These are phyloP conservation scores for Nomada ruficornis DNA, from an alignment of 2,888 invertebrate genomes.

Conservation along the genomic window DNA sequence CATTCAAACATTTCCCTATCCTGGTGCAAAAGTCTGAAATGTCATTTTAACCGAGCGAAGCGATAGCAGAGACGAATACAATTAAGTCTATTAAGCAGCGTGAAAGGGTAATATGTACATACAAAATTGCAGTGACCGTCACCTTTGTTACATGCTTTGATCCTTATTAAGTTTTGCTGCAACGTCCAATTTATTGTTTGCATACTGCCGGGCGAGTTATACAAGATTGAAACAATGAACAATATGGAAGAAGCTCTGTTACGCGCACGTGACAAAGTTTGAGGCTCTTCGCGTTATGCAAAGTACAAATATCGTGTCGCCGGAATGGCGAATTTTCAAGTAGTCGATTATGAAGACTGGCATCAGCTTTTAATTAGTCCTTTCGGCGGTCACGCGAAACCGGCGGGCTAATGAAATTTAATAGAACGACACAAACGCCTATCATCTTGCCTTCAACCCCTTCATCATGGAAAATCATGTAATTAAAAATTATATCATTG, in stretches of 20 bases:
- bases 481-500: background rate
- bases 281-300: background rate
- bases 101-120: conserved; percentile 26
- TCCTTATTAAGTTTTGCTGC: background rate
- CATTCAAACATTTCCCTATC: conserved; percentile 27
- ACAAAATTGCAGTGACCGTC: background rate
- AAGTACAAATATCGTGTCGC: conserved; percentile 16
- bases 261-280: background rate
- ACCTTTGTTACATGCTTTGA: background rate
- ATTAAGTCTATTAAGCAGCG: conserved; percentile 28
- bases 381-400: conserved; percentile 51
- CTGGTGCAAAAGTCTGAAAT: conserved; percentile 15
- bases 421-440: conserved; percentile 58
- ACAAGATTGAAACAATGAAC: too few relatives aligned
- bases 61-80: conserved; percentile 18
- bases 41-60: conserved; percentile 21
- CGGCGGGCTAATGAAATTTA: conserved; percentile 54
- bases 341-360: conserved; percentile 41
- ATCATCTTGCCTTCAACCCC: conserved; percentile 28
- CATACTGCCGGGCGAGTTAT: background rate
- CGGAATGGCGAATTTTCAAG: conserved; percentile 41
- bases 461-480: background rate
- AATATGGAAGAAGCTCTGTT: background rate
- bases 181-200: conserved; percentile 23
- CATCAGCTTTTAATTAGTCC: conserved; percentile 67